Conservation (phyloP, 2,888 invertebrate genomes). For the Dolomedes plantarius region DNA sequence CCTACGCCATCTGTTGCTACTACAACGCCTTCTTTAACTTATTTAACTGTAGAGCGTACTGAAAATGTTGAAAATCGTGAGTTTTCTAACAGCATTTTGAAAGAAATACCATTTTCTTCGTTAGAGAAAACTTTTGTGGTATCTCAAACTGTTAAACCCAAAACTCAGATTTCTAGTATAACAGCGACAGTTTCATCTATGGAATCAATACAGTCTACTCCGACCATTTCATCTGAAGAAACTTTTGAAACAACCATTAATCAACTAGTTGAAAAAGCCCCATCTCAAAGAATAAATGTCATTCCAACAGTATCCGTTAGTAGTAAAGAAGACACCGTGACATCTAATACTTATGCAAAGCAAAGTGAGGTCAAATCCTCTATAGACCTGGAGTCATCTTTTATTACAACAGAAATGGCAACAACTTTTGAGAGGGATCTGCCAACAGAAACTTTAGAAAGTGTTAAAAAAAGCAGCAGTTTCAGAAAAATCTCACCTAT, state of each 20-base stretch:
- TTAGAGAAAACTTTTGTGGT: background rate
- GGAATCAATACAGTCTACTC: background rate
- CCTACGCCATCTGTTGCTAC: background rate
- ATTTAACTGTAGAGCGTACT: conserved; percentile 24
- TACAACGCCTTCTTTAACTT: conserved; percentile 22
- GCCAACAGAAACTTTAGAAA: conserved; percentile 60
- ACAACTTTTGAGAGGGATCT: background rate
- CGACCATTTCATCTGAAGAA: background rate
- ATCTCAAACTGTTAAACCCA: background rate
- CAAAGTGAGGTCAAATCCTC: conserved; percentile 9
- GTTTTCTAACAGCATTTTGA: background rate
- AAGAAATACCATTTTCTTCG: background rate
- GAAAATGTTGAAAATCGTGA: background rate
- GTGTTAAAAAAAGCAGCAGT: background rate
- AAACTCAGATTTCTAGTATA: background rate
- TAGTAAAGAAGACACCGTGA: background rate
- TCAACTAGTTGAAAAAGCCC: background rate
- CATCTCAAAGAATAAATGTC: background rate
- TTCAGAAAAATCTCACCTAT: conserved; percentile 7
- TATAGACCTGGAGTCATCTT: conserved; percentile 26
- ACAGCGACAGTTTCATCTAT: background rate
- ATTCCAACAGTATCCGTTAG: background rate
- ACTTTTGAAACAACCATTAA: background rate
- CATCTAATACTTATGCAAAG: background rate
- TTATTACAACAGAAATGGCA: background rate